Evolutionary conservation across 1,140 invertebrate genomes (phyloP).

Genomic region (Stenopsyche tienmushanensis): DNA sequence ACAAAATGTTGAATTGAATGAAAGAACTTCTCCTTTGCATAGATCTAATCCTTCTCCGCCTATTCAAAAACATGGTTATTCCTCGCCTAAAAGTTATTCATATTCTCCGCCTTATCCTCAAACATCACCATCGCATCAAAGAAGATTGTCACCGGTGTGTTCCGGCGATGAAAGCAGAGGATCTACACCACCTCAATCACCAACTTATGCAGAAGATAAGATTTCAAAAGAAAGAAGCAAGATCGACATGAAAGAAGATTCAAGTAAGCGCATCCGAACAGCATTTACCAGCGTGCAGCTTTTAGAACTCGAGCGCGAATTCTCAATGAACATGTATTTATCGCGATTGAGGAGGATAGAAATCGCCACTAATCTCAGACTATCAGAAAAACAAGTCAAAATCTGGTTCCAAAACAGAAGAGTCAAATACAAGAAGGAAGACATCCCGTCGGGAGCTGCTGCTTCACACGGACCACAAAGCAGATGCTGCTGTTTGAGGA

Average conservation of each 20-base stretch:
- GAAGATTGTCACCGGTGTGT: conserved; percentile 47
- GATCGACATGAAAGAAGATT: conserved; percentile 56
- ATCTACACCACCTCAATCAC: conserved; percentile 60
- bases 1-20: conserved; percentile 44
- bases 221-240: conserved; percentile 47
- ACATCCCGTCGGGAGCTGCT: conserved; percentile 43
- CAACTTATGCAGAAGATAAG: conserved; percentile 55
- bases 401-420: conserved; percentile 93
- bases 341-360: conserved; percentile 87
- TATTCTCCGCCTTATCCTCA: conserved; percentile 49
- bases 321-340: conserved; percentile 87
- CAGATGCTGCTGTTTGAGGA: conserved; percentile 29
- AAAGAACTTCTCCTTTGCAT: conserved; percentile 10
- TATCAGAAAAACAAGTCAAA: conserved; percentile 94
- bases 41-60: not conserved
- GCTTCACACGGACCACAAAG: conserved; percentile 20
- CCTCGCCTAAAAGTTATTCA: conserved; percentile 41
- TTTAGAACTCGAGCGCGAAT: conserved; percentile 88
- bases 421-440: conserved; percentile 87
- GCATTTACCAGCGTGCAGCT: conserved; percentile 92
- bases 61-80: not conserved
- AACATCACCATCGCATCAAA: conserved; percentile 47
- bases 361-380: conserved; percentile 81
- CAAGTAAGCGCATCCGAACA: conserved; percentile 81
- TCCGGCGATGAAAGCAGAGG: conserved; percentile 52